phyloP scores from a whole-genome alignment of 1,140 invertebrate species.

The Diprion similis region DNA sequence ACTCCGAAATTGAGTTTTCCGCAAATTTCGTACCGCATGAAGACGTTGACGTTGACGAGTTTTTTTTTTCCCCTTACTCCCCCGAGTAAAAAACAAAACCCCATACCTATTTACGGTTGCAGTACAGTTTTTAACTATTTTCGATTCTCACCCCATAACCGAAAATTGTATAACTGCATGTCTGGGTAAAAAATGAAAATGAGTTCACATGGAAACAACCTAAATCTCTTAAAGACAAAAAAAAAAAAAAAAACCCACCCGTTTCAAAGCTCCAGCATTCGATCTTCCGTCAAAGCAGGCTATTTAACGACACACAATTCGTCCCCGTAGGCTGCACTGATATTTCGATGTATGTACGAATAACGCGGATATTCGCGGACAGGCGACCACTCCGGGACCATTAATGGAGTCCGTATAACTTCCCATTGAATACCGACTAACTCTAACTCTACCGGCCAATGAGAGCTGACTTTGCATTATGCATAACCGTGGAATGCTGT shows the following conservation, averaged over 20 bases:
- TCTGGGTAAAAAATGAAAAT: too few relatives aligned
- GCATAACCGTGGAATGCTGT: constrained; percentile 27
- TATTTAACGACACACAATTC: too few relatives aligned
- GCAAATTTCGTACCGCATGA: constrained; percentile 22
- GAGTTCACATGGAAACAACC: too few relatives aligned
- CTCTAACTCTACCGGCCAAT: constrained; percentile 40
- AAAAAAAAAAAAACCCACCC: too few relatives aligned
- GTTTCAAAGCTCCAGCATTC: too few relatives aligned
- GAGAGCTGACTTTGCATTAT: constrained; percentile 47
- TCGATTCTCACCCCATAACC: neutral
- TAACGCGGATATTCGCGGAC: neutral
- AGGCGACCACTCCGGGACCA: neutral
- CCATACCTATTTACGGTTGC: too few relatives aligned
- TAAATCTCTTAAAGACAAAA: too few relatives aligned
- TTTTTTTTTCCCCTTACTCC: too few relatives aligned
- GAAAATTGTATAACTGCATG: neutral
- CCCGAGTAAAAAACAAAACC: too few relatives aligned
- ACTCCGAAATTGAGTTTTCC: constrained; percentile 40
- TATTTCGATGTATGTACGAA: too few relatives aligned
- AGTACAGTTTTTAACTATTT: neutral
- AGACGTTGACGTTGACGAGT: neutral
- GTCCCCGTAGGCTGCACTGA: too few relatives aligned
- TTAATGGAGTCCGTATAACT: neutral
- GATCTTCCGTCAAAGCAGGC: too few relatives aligned
- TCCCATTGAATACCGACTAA: constrained; percentile 38